phyloP scores from a whole-genome alignment of 2,113 vertebrate species.

The Amazona guildingii region DNA sequence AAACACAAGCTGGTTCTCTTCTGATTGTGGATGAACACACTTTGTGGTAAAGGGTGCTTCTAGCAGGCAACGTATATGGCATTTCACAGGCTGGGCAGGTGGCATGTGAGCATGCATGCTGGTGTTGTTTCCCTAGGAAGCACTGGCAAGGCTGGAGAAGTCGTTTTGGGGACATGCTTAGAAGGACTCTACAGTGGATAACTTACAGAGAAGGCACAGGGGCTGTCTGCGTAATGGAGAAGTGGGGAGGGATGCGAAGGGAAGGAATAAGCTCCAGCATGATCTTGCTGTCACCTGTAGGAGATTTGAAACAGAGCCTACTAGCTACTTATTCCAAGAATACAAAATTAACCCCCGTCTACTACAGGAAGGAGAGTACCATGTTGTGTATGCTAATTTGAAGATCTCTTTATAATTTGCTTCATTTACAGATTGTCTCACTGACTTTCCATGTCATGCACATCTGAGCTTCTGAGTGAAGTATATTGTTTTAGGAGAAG shows the following conservation, averaged over 20 bases:
- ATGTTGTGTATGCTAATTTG: not conserved
- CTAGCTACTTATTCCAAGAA: not conserved
- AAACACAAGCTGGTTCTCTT: not conserved
- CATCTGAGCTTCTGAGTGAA: not conserved
- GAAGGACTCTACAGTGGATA: not conserved
- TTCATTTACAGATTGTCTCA: not conserved
- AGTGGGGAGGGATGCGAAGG: not conserved
- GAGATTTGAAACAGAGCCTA: not conserved
- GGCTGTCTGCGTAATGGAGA: not conserved
- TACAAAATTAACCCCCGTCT: not conserved
- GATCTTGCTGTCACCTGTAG: not conserved
- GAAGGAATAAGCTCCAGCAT: not conserved
- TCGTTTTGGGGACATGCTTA: not conserved
- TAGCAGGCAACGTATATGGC: not conserved
- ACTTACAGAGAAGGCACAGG: not conserved
- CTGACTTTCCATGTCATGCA: not conserved
- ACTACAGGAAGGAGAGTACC: not conserved
- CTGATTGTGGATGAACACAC: not conserved
- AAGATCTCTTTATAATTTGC: not conserved
- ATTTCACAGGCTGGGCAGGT: not conserved
- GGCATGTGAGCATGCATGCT: not conserved
- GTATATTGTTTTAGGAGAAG: constrained; percentile 23
- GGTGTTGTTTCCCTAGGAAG: not conserved
- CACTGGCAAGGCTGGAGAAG: not conserved
- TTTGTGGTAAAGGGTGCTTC: not conserved